A percentile compares a stretch with the other conserved stretches of the same genome.
phyloP scores from a whole-genome alignment of 2,113 vertebrate genomes.

The Petromus typicus region DNA sequence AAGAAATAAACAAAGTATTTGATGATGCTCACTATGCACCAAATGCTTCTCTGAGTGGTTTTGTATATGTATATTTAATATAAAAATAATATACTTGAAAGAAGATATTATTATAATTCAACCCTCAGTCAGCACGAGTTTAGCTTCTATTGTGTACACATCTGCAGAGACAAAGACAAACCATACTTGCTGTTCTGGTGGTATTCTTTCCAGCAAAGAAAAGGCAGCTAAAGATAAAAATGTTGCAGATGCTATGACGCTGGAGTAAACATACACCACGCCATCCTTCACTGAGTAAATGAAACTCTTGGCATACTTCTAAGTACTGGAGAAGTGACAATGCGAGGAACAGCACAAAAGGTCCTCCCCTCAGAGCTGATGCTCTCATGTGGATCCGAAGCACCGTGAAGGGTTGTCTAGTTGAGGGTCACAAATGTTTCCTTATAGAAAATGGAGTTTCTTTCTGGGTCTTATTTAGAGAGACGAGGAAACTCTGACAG shows the following conservation, averaged over 20 bases:
- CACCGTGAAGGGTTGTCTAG: not conserved
- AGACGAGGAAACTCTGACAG: not conserved
- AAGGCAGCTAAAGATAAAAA: not conserved
- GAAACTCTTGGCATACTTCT: not conserved
- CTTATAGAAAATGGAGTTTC: not conserved
- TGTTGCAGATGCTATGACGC: not conserved
- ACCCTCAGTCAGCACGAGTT: not conserved
- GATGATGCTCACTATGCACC: not conserved
- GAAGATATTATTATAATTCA: not conserved
- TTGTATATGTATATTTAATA: not conserved
- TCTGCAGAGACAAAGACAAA: not conserved
- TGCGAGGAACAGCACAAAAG: not conserved
- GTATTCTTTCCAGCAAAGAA: not conserved
- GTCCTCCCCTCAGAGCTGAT: not conserved
- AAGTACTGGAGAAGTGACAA: not conserved
- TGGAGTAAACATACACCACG: not conserved
- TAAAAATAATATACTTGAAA: conserved; percentile 5
- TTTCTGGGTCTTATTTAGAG: not conserved
- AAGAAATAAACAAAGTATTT: not conserved
- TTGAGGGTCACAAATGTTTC: not conserved
- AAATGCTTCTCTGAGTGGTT: not conserved
- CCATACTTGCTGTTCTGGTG: not conserved
- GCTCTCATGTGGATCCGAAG: not conserved
- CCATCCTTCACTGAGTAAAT: not conserved
- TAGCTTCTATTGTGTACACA: not conserved